Evolutionary conservation across 2,888 invertebrate genomes (phyloP), one percentile per base, ranked within the genome.

Genomic region (Morpho achilles): DNA sequence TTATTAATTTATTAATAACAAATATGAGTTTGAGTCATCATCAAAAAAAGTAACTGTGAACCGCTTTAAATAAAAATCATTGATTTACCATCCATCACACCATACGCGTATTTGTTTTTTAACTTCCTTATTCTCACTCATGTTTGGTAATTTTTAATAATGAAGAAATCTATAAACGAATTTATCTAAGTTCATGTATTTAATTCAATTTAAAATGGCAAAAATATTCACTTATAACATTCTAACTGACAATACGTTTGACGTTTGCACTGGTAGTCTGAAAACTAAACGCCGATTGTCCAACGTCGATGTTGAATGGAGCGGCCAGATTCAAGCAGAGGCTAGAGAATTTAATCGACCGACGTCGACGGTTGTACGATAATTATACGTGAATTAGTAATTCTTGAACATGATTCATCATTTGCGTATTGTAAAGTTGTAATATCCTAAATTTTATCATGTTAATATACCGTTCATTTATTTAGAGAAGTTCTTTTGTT

Each of bases 71-170:
- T 69, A 72, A 68, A 68, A 66, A 64, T 64, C 68, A 70, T 74
- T 71, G 76, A 92, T 93, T 93, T 91, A 96, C 96, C 96, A 96
- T 67, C 96, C 96, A 88, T 96, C 96, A 76, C 96, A 95, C 96
- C 96, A 96, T 61, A 96, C 96, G 67, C 95, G 92, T 71, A 95
- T 91, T 80, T 92, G 83, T 65, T 89, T 91, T 66, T 90, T 90
- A 67, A 80, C 77, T 67, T 87, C 85, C 60, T 72, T 80, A 66
- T 73, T 75, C 58, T 80, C 82, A 76, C 79, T 78, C 87, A 88
- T 89, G 39, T 68, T 76, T 69, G 45, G 56, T 62, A 49, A 42
- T 56, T n/a, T 59, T 59, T 60, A 57, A 48, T 41, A 53, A 64
- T 49, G 52, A 50, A 63, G 55, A 60, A 54, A 52, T 51, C 48